Base-by-base conservation (phyloP, 1,140 invertebrate species). In the Drosophila repletoides region DNA sequence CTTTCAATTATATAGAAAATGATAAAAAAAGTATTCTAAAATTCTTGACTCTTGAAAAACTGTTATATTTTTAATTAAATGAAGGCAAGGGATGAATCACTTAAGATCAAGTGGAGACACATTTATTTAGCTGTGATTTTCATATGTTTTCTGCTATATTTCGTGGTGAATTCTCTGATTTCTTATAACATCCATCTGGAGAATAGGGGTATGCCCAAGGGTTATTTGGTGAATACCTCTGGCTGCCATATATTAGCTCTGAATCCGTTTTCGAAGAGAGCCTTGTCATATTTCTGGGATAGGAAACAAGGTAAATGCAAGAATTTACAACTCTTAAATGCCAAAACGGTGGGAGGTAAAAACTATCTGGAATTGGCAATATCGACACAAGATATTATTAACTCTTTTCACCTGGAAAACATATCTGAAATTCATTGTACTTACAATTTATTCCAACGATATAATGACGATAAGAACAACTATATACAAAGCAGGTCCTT, bases 161-260 rank as follows among this genome's bases (percentile, higher is more conserved):
- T 55, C 24, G 33, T 28, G 6, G 51, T 70, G 0, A 36, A 48
- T 41, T 10, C 7, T n/a, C n/a, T n/a, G n/a, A n/a, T 0, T 10
- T 3, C 1, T 31, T 55, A 10, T 0, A 9, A 6, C 2, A 55
- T 22, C 5, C 6, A 2, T 1, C 19, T n/a, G n/a, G n/a, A n/a
- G 7, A n/a, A 43, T 5, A 15, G 1, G 14, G 24, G 15, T 2
- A 7, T 33, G 3, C 7, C 15, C 1, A 10, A 36, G 6, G 61
- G 45, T 1, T 59, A 66, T 5, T 75, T 80, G 5, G 48, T 80
- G 9, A 63, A 80, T 3, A 72, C 38, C 12, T 52, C 60, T 5
- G 59, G 68, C 2, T 80, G 76, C 5, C 46, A 43, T 3, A 40
- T 71, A 9, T 4, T 53, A 6, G 53, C 68, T 0, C 7, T 66